Conservation (phyloP, 2,888 invertebrate genomes). For the Petrolisthes manimaculis region DNA sequence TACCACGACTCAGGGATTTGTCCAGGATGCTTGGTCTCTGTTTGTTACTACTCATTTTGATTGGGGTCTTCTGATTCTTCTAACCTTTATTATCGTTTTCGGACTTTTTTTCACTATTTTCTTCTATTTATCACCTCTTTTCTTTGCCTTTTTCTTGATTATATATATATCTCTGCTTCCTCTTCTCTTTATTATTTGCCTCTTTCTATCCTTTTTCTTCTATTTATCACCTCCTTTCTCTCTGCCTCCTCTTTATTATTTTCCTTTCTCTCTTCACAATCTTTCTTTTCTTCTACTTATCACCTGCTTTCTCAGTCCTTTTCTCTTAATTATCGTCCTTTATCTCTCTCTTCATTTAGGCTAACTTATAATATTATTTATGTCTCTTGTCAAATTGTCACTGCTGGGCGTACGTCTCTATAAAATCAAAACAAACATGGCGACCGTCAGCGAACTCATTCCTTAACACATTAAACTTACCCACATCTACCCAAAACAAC, state of each 20-base stretch:
- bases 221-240: not conserved
- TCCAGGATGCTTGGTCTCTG: constrained; percentile 81
- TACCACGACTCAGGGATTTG: constrained; percentile 91
- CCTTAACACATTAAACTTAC: too few species aligned
- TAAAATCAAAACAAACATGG: constrained; percentile 12
- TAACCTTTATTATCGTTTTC: not conserved
- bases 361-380: not conserved
- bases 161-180: not conserved
- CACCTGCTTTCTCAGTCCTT: not conserved
- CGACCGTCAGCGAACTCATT: not conserved
- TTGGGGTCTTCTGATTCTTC: not conserved
- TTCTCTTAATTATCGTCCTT: not conserved
- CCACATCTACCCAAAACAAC: too few species aligned
- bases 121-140: not conserved
- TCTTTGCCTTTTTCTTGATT: not conserved
- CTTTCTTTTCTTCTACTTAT: not conserved
- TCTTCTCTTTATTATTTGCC: not conserved
- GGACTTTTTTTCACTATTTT: not conserved
- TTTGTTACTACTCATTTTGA: constrained; percentile 51
- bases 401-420: not conserved
- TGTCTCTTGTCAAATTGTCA: not conserved
- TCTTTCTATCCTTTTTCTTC: not conserved
- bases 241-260: not conserved
- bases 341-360: not conserved
- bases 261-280: not conserved